Base-by-base conservation (phyloP, 2,113 vertebrate genomes). In the Athene cunicularia region DNA sequence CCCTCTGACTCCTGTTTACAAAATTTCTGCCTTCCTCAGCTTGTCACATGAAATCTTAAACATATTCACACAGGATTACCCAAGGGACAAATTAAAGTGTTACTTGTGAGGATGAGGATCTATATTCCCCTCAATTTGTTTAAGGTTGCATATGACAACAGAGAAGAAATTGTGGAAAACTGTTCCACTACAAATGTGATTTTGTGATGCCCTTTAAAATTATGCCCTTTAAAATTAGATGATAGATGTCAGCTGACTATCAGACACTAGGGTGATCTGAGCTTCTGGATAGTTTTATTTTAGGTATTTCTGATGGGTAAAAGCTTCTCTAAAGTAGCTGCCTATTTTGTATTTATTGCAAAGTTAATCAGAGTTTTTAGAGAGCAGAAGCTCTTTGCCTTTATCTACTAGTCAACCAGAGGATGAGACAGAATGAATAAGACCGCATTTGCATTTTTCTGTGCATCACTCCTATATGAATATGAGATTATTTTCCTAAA, bases 111-210 rank as follows among this genome's bases (percentile, higher is more conserved):
- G 23, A 55, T n/a, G 41, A 93, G 20, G 26, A 55, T 63, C 8
- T 45, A 12, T n/a, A 5, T 1, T 0, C 1, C 4, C 4, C 8
- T 2, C 8, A 50, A 6, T 80, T 87, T 85, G 21, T 12, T 49
- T 75, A 47, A 75, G 18, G 3, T 23, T 80, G 5, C 1, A 0
- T 53, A 6, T 41, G 11, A 52, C 24, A 88, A 80, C 5, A 30
- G 7, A 62, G 14, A 45, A 18, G 13, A 87, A 84, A 68, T 18
- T 67, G 3, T 72, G 22, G 52, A 71, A 89, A 87, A 35, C 4
- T 26, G 17, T 33, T 72, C 37, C 21, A 22, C 11, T 75, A 49
- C 14, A 5, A 64, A 26, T 73, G 19, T 2, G 3, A 41, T 70
- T 88, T 93, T 93, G 22, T 94, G 82, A 59, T 83, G 32, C 15